These are phyloP conservation scores for Luidia sarsii DNA, from an alignment of 53 echinoderm and acorn worm genomes.

Conservation along the genomic window DNA sequence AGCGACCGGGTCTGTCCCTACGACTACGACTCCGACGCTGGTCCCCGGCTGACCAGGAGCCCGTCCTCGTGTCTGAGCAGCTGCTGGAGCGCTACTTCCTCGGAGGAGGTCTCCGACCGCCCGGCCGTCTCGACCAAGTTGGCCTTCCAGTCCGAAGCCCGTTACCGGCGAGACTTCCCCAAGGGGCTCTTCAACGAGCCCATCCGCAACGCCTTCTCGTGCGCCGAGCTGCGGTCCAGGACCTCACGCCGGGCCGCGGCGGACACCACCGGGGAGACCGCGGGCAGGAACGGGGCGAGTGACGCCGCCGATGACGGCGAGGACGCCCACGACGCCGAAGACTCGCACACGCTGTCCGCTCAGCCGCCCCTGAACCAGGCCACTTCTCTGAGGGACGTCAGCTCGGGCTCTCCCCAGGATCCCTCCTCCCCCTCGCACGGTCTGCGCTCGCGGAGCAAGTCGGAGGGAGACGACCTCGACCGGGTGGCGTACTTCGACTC, in stretches of 20 bases:
- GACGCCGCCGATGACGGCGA: slow-evolving; percentile 12
- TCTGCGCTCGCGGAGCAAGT: slow-evolving; percentile 43
- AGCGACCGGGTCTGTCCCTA: neutral
- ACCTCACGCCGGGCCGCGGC: neutral
- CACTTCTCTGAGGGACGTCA: slow-evolving; percentile 35
- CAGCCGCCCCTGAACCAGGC: slow-evolving; percentile 23
- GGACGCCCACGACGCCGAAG: slow-evolving; percentile 11
- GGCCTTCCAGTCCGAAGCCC: slow-evolving; percentile 50
- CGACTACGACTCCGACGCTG: slow-evolving; percentile 26
- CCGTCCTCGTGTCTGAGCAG: slow-evolving; percentile 50
- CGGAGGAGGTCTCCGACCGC: slow-evolving; percentile 23
- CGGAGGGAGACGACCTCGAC: slow-evolving; percentile 29
- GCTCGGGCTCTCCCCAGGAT: slow-evolving; percentile 10
- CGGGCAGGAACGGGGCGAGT: slow-evolving; percentile 10
- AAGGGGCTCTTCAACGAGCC: slow-evolving; percentile 17
- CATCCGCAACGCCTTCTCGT: slow-evolving; percentile 56
- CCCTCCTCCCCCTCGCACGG: slow-evolving; percentile 44
- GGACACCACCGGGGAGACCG: neutral
- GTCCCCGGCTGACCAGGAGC: slow-evolving; percentile 46
- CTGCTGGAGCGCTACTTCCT: slow-evolving; percentile 54
- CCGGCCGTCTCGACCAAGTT: slow-evolving; percentile 45
- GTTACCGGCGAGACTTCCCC: slow-evolving; percentile 49
- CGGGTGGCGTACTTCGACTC: slow-evolving; percentile 42
- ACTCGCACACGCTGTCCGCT: neutral
- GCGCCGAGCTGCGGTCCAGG: slow-evolving; percentile 41